These are phyloP conservation scores for Coelogynopora nodosa DNA, from an alignment of 2,888 invertebrate species.

Conservation along the genomic window DNA sequence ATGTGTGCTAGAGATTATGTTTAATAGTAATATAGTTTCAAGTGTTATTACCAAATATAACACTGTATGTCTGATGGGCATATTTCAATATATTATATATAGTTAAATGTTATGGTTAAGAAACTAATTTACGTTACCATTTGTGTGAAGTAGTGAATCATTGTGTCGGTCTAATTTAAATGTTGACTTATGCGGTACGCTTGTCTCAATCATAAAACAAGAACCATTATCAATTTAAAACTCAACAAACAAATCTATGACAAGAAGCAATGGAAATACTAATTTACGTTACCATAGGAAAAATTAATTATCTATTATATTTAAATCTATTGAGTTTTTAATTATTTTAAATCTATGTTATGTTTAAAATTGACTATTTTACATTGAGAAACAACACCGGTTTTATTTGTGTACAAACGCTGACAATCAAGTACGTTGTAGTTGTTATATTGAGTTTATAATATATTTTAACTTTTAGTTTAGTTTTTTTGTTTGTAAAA, in stretches of 20 bases:
- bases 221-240: background rate
- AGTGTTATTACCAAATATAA: background rate
- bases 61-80: background rate
- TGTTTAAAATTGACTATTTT: too few species aligned
- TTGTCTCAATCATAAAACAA: background rate
- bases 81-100: background rate
- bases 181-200: background rate
- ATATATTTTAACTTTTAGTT: too few species aligned
- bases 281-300: background rate
- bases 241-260: background rate
- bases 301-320: background rate
- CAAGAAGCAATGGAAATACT: background rate
- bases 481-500: too few species aligned
- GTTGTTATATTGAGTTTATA: too few species aligned
- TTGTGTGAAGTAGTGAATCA: background rate
- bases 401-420: too few species aligned
- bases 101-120: background rate
- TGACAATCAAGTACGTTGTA: too few species aligned
- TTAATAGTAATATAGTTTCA: background rate
- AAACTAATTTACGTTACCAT: background rate
- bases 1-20: background rate
- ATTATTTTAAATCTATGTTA: too few species aligned
- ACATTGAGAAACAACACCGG: too few species aligned
- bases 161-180: background rate
- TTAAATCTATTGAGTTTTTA: too few species aligned